Percentiles rank a stretch among this genome's conserved stretches.
Evolutionary conservation across 2,113 vertebrate species (phyloP).

Genomic region (western clawed frog (Xenopus tropicalis)): DNA sequence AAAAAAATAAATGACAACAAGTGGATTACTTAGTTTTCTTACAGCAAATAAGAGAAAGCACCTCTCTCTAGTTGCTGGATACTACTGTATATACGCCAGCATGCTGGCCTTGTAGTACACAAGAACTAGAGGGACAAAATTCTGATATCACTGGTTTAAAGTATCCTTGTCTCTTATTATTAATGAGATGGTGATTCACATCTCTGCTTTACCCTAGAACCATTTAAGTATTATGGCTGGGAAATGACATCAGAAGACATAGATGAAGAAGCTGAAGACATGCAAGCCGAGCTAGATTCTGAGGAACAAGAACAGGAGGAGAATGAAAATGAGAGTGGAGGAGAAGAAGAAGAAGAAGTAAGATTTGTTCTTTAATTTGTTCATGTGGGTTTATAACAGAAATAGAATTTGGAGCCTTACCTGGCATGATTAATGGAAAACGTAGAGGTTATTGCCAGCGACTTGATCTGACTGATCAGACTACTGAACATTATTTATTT

Average conservation of each 20-base stretch:
- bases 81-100: not conserved
- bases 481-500: too few relatives aligned
- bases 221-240: slow-evolving; percentile 71
- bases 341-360: slow-evolving; percentile 60
- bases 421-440: too few relatives aligned
- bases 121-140: not conserved
- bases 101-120: not conserved
- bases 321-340: slow-evolving; percentile 56
- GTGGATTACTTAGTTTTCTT: too few relatives aligned
- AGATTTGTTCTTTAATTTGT: not conserved
- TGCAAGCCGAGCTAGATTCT: slow-evolving; percentile 60
- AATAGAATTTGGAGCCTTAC: too few relatives aligned
- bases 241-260: slow-evolving; percentile 70
- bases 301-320: slow-evolving; percentile 56
- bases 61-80: too few relatives aligned
- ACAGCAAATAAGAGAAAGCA: too few relatives aligned
- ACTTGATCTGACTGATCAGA: too few relatives aligned
- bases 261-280: slow-evolving; percentile 77
- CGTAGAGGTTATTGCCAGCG: too few relatives aligned
- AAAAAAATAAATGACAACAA: too few relatives aligned
- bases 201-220: slow-evolving; percentile 60
- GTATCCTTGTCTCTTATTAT: not conserved
- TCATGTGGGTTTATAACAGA: too few relatives aligned
- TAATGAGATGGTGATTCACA: not conserved
- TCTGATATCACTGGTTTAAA: not conserved